Percentiles rank a stretch among this genome's conserved stretches.
These are phyloP conservation scores for Zophobas atratus DNA, from an alignment of 1,140 invertebrate genomes.

Conservation along the genomic window DNA sequence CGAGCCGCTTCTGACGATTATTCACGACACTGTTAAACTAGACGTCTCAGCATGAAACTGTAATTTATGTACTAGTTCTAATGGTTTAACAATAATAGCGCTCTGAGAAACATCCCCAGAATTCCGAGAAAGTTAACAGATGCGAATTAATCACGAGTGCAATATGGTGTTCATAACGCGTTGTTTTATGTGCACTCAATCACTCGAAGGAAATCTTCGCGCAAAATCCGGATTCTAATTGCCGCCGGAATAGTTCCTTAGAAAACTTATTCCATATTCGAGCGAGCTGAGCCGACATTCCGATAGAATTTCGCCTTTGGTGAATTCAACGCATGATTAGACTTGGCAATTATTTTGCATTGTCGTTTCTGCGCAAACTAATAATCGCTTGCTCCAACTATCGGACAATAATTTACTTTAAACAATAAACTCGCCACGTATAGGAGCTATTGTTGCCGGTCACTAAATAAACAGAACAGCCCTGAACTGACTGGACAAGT, in stretches of 20 bases:
- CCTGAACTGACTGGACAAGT: conserved; percentile 22
- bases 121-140: no score
- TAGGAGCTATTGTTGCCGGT: conserved; percentile 11
- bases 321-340: conserved; percentile 1
- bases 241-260: no score
- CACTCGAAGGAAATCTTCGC: no score
- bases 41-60: not conserved
- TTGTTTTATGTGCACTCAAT: no score
- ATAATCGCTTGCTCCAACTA: conserved; percentile 27
- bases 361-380: not conserved
- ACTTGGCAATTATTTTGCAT: conserved; percentile 3
- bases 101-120: no score
- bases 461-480: conserved; percentile 8
- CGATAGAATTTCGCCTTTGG: not conserved
- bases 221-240: no score
- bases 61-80: no score
- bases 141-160: no score
- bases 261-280: no score
- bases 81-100: no score
- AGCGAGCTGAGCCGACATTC: not conserved
- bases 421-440: conserved; percentile 26
- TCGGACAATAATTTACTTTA: conserved; percentile 32
- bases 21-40: not conserved
- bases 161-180: no score
- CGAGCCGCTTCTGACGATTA: not conserved